Percentiles rank a stretch among this genome's conserved stretches.
Evolutionary conservation across 1,140 invertebrate genomes (phyloP).

Genomic region (Augochlora pura): DNA sequence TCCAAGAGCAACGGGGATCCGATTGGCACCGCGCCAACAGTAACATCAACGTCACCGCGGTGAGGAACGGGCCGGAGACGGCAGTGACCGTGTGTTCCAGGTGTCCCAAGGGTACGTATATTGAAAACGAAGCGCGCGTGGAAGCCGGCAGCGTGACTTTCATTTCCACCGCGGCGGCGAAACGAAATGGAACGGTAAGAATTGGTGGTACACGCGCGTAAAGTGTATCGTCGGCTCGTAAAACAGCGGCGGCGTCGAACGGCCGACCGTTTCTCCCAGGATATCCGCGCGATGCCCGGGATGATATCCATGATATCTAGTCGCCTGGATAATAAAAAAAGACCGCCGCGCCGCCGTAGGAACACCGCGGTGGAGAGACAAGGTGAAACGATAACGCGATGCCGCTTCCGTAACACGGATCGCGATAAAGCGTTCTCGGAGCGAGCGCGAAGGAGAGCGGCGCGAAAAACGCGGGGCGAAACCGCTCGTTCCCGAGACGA

Average conservation of each 20-base stretch:
- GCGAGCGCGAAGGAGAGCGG: neutral
- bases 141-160: neutral
- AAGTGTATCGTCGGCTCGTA: slow-evolving; percentile 51
- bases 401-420: slow-evolving; percentile 54
- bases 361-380: neutral
- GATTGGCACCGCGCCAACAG: neutral
- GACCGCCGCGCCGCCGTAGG: neutral
- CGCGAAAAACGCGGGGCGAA: neutral
- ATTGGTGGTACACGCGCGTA: slow-evolving; percentile 6
- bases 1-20: neutral
- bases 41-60: neutral
- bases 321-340: no score
- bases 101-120: neutral
- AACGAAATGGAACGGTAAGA: slow-evolving; percentile 12
- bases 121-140: neutral
- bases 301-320: no score
- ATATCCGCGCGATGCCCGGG: slow-evolving; percentile 2
- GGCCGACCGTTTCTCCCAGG: slow-evolving; percentile 29
- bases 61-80: neutral
- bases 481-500: neutral
- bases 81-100: neutral
- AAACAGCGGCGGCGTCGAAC: slow-evolving; percentile 43
- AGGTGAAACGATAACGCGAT: slow-evolving; percentile 48
- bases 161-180: neutral
- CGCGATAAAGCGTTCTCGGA: slow-evolving; percentile 55